These are phyloP conservation scores for Leptinotarsa defecta DNA, from an alignment of 1,140 invertebrate species.

Conservation along the genomic window DNA sequence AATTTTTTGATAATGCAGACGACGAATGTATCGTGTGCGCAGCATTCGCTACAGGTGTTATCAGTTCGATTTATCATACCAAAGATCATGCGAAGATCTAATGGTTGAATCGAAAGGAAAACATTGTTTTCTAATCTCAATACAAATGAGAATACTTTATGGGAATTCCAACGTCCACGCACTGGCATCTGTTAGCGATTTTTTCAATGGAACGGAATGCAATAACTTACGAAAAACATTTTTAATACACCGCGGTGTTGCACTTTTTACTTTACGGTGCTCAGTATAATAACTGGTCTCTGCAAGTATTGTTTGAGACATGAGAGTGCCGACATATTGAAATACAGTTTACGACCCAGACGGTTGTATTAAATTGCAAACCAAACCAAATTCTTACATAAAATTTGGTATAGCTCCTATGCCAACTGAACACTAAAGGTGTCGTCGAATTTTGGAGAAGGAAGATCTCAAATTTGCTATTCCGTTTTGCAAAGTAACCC, in stretches of 20 bases:
- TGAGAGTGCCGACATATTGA: slow-evolving; percentile 20
- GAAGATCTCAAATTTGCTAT: not conserved
- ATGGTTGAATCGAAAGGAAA: too few species aligned
- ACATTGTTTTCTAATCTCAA: not conserved
- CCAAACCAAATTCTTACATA: slow-evolving; percentile 15
- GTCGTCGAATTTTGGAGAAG: not conserved
- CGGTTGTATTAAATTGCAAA: slow-evolving; percentile 13
- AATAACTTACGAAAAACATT: slow-evolving; percentile 9
- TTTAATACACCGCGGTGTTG: slow-evolving; percentile 22
- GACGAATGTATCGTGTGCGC: too few species aligned
- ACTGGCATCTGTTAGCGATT: not conserved
- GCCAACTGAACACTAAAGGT: not conserved
- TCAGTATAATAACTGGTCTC: slow-evolving; percentile 22
- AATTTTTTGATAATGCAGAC: too few species aligned
- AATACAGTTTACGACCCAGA: slow-evolving; percentile 17
- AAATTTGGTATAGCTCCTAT: not conserved
- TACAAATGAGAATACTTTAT: not conserved
- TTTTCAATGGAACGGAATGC: slow-evolving; percentile 3
- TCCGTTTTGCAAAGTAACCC: not conserved
- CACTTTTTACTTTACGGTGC: slow-evolving; percentile 20
- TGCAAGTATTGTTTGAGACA: slow-evolving; percentile 18
- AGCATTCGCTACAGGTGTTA: too few species aligned
- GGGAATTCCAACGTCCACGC: not conserved
- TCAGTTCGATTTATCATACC: too few species aligned
- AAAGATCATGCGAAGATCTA: too few species aligned